Evolutionary conservation across 1,140 invertebrate species (phyloP), one percentile per base, ranked within the genome.

Genomic region (Formica exsecta): DNA sequence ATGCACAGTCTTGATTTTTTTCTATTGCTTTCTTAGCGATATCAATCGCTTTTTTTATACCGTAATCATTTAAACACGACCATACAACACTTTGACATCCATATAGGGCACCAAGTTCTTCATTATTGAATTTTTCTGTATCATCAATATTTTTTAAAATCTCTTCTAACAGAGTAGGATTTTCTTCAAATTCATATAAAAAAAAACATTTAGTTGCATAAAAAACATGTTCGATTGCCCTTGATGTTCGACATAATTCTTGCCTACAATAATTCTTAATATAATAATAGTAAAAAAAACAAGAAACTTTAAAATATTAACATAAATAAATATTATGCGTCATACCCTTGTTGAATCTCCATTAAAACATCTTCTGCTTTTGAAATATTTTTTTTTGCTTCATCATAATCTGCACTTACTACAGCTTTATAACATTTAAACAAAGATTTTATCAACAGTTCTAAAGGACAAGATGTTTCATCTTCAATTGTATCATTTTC

Each of bases 151-250:
- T 79, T 16, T 54, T 6, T 19, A 68, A 79, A 41, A 79, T 79
- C 3, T 79, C 76, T 54, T 79, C 0, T 2, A 54, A 2, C 19
- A 0, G 44, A 57, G 38, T 4, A 5, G 32, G 1, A 32, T 41
- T 16, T 3, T 64, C 6, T n/a, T 79, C 16, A 6, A 5, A 0
- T 0, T 79, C 76, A 16, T 66, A 79, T 0, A 68, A 25, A 16
- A 38, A 9, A n/a, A 79, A 79, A 19, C 62, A 79, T 68, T 79
- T 79, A 25, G 76, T 79, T 19, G 62, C 44, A 29, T 79, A 79
- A 38, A 79, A 79, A 25, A 79, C 62, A 19, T 79, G 76, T 25
- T 79, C 76, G 1, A 79, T 54, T 8, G 44, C 62, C n/a, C 44
- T 54, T 66, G 66, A 19, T 4, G 5, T 68, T 38, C 11, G 61